phyloP scores from a whole-genome alignment of 2,113 vertebrate genomes.

The Mormoops blainvillei region DNA sequence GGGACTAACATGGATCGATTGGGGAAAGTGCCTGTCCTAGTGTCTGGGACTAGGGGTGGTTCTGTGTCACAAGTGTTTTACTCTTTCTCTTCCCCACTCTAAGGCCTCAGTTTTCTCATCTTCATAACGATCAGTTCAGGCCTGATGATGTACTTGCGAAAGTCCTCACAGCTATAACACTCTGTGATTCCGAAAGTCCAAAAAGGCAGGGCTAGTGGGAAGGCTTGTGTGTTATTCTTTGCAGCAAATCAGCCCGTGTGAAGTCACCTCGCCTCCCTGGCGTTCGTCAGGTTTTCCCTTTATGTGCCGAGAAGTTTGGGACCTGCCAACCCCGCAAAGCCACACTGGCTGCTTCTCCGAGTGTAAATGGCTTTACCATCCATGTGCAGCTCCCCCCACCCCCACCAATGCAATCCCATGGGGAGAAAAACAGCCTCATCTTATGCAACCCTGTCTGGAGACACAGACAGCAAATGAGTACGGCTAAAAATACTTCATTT shows the following conservation, averaged over 20 bases:
- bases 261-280: background rate
- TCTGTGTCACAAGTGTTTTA: background rate
- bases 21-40: background rate
- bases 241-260: background rate
- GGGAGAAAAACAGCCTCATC: background rate
- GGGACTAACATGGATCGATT: background rate
- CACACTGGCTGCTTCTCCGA: conserved; percentile 29
- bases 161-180: background rate
- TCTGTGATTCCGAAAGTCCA: background rate
- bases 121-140: background rate
- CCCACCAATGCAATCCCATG: background rate
- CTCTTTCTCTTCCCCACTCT: background rate
- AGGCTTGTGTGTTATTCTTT: background rate
- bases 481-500: conserved; percentile 52
- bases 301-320: background rate
- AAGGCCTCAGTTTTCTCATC: background rate
- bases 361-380: conserved; percentile 70
- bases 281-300: background rate
- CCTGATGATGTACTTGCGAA: background rate
- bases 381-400: background rate
- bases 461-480: conserved; percentile 33
- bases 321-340: conserved; percentile 49
- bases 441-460: conserved; percentile 61
- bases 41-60: background rate
- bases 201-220: background rate